Conservation (phyloP, 30 jellyfish, hydroid and myxozoan genomes). For the Sanderia malayensis region DNA sequence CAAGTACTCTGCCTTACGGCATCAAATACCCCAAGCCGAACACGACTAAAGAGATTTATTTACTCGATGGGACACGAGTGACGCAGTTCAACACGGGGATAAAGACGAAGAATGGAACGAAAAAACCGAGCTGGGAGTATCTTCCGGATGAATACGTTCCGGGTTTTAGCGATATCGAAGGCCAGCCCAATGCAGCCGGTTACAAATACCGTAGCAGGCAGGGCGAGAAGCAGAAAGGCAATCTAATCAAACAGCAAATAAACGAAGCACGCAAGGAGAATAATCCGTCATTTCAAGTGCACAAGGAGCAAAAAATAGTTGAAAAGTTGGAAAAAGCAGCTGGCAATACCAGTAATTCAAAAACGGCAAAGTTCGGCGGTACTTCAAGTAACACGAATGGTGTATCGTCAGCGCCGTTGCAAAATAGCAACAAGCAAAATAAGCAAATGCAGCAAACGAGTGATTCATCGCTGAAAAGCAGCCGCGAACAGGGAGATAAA, state of each 20-base stretch:
- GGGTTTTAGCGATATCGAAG: conserved; percentile 57
- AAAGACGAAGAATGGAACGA: conserved; percentile 47
- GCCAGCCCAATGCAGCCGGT: conserved; percentile 72
- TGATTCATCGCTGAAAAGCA: neutral
- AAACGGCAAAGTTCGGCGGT: neutral
- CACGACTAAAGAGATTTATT: conserved; percentile 34
- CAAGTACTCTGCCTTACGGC: conserved; percentile 23
- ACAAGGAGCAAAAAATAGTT: conserved; percentile 27
- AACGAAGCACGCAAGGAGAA: conserved; percentile 45
- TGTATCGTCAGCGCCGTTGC: neutral
- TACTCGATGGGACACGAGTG: conserved; percentile 56
- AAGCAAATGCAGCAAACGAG: neutral
- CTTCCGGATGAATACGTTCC: conserved; percentile 61
- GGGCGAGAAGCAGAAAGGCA: conserved; percentile 61
- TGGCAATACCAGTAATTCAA: conserved; percentile 17
- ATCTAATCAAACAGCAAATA: conserved; percentile 46
- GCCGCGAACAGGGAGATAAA: neutral
- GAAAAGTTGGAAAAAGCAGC: conserved; percentile 9
- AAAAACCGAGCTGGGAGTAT: conserved; percentile 48
- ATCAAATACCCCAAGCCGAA: conserved; percentile 63
- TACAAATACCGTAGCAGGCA: conserved; percentile 60
- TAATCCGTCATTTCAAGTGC: conserved; percentile 35
- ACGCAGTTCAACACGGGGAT: conserved; percentile 74
- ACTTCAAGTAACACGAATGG: neutral
- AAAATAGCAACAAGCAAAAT: neutral